Percentiles rank a stretch among this genome's conserved stretches.
Conservation (phyloP, 2,113 vertebrate species). For the Corythaeola cristata region DNA sequence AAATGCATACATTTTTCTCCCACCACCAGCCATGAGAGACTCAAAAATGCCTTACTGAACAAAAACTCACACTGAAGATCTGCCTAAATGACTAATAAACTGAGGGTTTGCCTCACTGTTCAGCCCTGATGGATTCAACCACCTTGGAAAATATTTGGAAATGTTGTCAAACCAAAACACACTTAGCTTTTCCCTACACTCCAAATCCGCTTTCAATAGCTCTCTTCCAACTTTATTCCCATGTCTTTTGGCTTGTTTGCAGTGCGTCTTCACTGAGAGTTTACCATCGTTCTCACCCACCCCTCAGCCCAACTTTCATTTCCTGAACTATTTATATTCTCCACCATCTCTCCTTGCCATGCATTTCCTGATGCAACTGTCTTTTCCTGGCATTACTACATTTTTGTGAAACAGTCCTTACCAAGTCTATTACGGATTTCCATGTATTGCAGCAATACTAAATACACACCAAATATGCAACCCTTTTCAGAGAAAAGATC, state of each 20-base stretch:
- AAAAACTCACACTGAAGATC: neutral
- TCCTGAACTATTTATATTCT: slow-evolving; percentile 7
- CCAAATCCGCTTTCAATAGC: neutral
- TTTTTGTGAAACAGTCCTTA: neutral
- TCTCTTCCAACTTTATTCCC: neutral
- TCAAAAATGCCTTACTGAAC: neutral
- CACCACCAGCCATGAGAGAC: neutral
- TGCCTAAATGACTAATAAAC: neutral
- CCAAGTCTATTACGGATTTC: neutral
- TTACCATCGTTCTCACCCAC: neutral
- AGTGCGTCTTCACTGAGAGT: neutral
- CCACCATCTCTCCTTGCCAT: neutral
- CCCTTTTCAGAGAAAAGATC: neutral
- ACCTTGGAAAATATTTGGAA: neutral
- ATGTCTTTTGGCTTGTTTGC: neutral
- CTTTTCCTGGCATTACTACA: neutral
- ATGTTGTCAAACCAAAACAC: neutral
- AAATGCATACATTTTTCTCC: neutral
- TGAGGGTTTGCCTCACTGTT: neutral
- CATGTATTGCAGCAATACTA: neutral
- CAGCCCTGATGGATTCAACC: neutral
- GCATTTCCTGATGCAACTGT: neutral
- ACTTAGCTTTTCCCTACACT: neutral
- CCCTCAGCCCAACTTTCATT: neutral
- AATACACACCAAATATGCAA: neutral